Evolutionary conservation across 2,113 vertebrate species (phyloP), one percentile per base, ranked within the genome.

Genomic region (Pluvianellus socialis): DNA sequence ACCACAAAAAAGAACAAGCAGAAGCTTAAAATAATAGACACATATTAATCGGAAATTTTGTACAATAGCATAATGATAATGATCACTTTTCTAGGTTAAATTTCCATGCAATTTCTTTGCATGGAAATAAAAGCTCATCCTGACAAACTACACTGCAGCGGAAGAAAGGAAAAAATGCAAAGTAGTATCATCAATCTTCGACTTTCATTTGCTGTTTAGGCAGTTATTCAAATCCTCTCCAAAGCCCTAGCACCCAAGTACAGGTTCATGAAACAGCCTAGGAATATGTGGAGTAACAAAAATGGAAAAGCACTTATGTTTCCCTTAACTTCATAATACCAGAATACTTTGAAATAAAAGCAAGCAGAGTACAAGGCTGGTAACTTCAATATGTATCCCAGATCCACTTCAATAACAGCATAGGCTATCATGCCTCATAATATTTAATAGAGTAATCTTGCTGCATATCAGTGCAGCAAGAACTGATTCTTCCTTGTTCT

Each of bases 401-500:
- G 44, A 94, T 80, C 45, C n/a, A 65, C 35, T 55, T 38, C 56
- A 55, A 10, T 30, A 81, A 62, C 32, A 72, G 30, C 24, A 79
- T 26, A 76, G 50, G 38, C 72, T 87, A 86, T n/a, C n/a, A 50
- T 50, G 47, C 77, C 81, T 95, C 71, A 58, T 58, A 93, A 71
- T 40, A 94, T 88, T 88, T 96, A 94, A 90, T 19, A 61, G 72
- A 70, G 15, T 73, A 83, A 90, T 83, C 76, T 87, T 58, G n/a
- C 81, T 83, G 47, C 65, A 68, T 86, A 82, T 84, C n/a, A 89
- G n/a, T 47, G 82, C 63, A 75, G 71, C 53, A 94, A 93, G 84
- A 91, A 90, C 52, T 58, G 33, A 88, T 91, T 66, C 84, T 85
- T 96, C 72, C 77, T 67, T 76, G 72, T 94, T 96, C 90, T 95